Conservation (phyloP, 2,797 vertebrate genomes). For the Babyrousa celebensis region DNA sequence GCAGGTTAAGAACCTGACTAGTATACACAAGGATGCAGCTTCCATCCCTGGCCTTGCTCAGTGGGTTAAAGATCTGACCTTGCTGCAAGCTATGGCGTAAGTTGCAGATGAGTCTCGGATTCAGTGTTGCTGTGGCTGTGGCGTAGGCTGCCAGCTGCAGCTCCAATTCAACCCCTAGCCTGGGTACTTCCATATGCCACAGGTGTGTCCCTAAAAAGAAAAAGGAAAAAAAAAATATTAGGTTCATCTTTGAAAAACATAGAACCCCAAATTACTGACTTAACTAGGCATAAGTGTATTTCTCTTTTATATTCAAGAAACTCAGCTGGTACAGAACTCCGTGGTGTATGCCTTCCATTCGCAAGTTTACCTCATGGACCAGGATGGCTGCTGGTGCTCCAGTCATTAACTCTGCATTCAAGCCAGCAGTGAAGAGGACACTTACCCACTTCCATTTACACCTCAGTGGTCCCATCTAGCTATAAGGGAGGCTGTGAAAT, state of each 20-base stretch:
- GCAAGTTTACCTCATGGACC: slow-evolving; percentile 10
- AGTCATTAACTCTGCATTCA: background rate
- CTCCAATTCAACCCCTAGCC: no score
- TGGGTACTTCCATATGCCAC: no score
- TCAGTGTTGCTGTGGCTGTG: no score
- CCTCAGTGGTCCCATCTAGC: background rate
- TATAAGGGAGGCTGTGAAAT: background rate
- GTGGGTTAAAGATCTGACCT: no score
- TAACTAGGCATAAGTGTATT: background rate
- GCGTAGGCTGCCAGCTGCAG: no score
- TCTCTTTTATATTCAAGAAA: background rate
- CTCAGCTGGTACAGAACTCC: background rate
- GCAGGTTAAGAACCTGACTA: no score
- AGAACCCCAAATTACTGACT: slow-evolving; percentile 36
- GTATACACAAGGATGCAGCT: no score
- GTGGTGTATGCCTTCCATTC: slow-evolving; percentile 16
- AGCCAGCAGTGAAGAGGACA: background rate
- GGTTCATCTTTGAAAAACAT: background rate
- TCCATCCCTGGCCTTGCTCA: no score
- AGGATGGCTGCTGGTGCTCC: background rate
- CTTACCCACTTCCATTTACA: background rate
- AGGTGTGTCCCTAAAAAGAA: no score
- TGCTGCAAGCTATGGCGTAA: no score
- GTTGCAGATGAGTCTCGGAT: no score
- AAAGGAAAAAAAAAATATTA: background rate